Conservation (phyloP, 2,888 invertebrate species). For the Spialia ferax region DNA sequence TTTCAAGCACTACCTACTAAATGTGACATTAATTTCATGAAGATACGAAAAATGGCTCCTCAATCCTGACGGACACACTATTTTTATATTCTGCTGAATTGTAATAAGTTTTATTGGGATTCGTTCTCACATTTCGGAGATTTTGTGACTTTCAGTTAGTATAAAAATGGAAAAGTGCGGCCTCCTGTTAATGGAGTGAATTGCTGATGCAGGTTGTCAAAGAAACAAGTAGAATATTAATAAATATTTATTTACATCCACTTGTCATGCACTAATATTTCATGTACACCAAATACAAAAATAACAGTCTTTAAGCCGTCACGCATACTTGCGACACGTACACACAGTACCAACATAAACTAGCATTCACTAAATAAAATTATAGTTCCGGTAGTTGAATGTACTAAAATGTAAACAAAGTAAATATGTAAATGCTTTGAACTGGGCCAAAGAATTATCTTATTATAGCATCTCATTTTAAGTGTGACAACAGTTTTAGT, state of each 20-base stretch:
- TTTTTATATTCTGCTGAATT: too few species aligned
- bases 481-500: not conserved
- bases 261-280: conserved; percentile 34
- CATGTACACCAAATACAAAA: conserved; percentile 41
- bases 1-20: too few species aligned
- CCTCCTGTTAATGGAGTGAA: too few species aligned
- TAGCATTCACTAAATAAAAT: not conserved
- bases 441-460: not conserved
- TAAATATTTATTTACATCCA: conserved; percentile 49
- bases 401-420: not conserved
- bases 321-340: conserved; percentile 18
- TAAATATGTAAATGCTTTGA: conserved; percentile 1
- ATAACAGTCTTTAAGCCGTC: conserved; percentile 46
- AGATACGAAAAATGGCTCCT: too few species aligned
- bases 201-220: not conserved
- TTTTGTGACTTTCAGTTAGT: too few species aligned
- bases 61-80: too few species aligned
- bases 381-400: not conserved
- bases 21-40: too few species aligned
- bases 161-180: too few species aligned
- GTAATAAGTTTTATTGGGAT: too few species aligned
- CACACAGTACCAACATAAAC: not conserved
- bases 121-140: too few species aligned
- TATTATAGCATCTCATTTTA: too few species aligned
- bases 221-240: conserved; percentile 34